Percentiles rank a stretch among this genome's conserved stretches.
Conservation (phyloP, 2,797 vertebrate genomes). For the Lepilemur ruficaudatus region DNA sequence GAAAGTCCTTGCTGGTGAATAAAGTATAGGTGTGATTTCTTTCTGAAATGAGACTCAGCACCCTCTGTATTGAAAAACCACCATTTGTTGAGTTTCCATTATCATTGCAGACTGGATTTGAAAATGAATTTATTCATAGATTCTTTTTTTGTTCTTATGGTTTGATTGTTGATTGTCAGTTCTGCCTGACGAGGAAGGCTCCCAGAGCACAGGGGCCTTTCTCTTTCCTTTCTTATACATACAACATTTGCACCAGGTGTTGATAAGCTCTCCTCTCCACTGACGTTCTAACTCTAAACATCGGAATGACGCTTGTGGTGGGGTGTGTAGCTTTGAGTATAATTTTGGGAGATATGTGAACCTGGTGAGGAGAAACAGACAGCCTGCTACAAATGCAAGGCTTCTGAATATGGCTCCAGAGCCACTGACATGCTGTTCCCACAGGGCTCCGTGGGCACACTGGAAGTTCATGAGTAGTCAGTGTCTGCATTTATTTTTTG, state of each 20-base stretch:
- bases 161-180: background rate
- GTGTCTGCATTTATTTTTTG: background rate
- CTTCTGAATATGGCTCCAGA: background rate
- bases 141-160: background rate
- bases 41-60: background rate
- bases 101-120: background rate
- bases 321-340: background rate
- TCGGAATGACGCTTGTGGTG: background rate
- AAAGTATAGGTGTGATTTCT: background rate
- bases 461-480: background rate
- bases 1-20: background rate
- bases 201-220: background rate
- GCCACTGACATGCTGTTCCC: background rate
- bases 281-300: background rate
- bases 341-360: background rate
- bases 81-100: background rate
- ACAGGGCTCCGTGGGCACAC: background rate
- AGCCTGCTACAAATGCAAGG: background rate
- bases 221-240: background rate
- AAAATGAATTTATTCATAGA: slow-evolving; percentile 20
- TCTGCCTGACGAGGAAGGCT: background rate
- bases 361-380: background rate
- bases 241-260: background rate
- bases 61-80: background rate
- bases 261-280: background rate